Conservation (phyloP, 2,888 invertebrate genomes). For the Drosophila helvetica region DNA sequence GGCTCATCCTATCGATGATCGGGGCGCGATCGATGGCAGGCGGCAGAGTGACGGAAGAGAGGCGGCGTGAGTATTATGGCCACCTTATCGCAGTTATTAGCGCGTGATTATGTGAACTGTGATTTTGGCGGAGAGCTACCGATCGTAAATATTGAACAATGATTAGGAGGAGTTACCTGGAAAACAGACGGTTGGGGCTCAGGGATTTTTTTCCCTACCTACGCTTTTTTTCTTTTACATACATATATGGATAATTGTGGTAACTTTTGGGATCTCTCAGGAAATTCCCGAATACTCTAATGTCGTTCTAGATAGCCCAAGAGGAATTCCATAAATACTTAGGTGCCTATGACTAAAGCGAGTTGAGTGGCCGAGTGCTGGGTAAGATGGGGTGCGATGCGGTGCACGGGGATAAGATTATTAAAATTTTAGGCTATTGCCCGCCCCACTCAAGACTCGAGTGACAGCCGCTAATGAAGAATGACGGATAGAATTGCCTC, state of each 20-base stretch:
- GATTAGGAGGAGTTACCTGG: slow-evolving; percentile 34
- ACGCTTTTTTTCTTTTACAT: slow-evolving; percentile 2
- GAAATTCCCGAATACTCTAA: slow-evolving; percentile 9
- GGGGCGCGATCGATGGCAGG: background rate
- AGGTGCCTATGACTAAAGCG: slow-evolving; percentile 37
- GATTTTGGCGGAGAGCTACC: slow-evolving; percentile 55
- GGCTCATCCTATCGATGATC: slow-evolving; percentile 35
- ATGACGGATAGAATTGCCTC: slow-evolving; percentile 28
- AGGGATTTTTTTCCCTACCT: slow-evolving; percentile 22
- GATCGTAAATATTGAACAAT: slow-evolving; percentile 58
- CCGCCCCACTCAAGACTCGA: slow-evolving; percentile 25
- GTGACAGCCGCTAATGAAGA: slow-evolving; percentile 37
- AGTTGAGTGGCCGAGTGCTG: background rate
- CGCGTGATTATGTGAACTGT: slow-evolving; percentile 61
- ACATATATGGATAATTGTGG: slow-evolving; percentile 4
- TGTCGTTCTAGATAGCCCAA: background rate
- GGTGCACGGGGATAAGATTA: background rate
- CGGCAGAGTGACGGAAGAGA: too few relatives aligned
- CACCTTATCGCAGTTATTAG: slow-evolving; percentile 56
- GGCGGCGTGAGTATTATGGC: slow-evolving; percentile 15
- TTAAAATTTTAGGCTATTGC: slow-evolving; percentile 16
- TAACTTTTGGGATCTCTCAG: background rate
- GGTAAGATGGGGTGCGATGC: too few relatives aligned
- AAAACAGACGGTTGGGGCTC: background rate
- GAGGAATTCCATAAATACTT: background rate